Percentiles rank a stretch among this genome's conserved stretches.
These are phyloP conservation scores for Diplodus sargus DNA, from an alignment of 2,797 vertebrate species.

Conservation along the genomic window DNA sequence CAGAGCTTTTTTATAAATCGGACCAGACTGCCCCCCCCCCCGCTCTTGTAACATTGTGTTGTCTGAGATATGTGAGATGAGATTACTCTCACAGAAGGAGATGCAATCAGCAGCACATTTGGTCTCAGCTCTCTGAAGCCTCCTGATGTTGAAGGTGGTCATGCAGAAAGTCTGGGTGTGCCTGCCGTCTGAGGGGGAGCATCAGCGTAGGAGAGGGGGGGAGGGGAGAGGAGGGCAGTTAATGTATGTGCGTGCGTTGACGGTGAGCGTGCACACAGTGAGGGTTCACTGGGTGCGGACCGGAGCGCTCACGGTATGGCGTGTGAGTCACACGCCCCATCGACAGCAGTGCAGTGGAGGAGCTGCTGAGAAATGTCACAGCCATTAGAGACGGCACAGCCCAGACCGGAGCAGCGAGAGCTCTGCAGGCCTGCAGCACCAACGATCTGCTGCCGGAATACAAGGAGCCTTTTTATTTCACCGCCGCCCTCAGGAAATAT, in stretches of 20 bases:
- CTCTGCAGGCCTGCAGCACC: slow-evolving; percentile 50
- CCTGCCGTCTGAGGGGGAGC: slow-evolving; percentile 62
- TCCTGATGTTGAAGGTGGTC: slow-evolving; percentile 58
- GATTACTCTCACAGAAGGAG: background rate
- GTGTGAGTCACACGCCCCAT: slow-evolving; percentile 82
- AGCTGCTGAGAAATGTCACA: slow-evolving; percentile 82
- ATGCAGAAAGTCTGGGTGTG: slow-evolving; percentile 74
- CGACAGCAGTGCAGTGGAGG: slow-evolving; percentile 81
- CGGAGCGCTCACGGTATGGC: slow-evolving; percentile 67
- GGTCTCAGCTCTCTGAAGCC: slow-evolving; percentile 42
- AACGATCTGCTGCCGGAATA: slow-evolving; percentile 61
- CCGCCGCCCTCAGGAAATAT: slow-evolving; percentile 59
- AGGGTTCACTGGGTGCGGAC: slow-evolving; percentile 79
- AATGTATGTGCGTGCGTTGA: slow-evolving; percentile 62
- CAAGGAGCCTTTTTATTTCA: slow-evolving; percentile 55
- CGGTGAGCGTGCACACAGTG: slow-evolving; percentile 53
- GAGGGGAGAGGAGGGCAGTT: slow-evolving; percentile 13
- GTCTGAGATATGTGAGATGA: slow-evolving; percentile 7
- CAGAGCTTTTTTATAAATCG: slow-evolving; percentile 55
- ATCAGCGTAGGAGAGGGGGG: slow-evolving; percentile 28
- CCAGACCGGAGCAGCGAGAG: slow-evolving; percentile 53
- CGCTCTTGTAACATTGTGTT: background rate
- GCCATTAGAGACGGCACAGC: slow-evolving; percentile 71
- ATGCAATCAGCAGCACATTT: slow-evolving; percentile 12
- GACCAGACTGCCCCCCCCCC: slow-evolving; percentile 16